A percentile compares a stretch with the other conserved stretches of the same genome.
Conservation (phyloP, 2,113 vertebrate species). For the Heterotilapia buettikoferi region DNA sequence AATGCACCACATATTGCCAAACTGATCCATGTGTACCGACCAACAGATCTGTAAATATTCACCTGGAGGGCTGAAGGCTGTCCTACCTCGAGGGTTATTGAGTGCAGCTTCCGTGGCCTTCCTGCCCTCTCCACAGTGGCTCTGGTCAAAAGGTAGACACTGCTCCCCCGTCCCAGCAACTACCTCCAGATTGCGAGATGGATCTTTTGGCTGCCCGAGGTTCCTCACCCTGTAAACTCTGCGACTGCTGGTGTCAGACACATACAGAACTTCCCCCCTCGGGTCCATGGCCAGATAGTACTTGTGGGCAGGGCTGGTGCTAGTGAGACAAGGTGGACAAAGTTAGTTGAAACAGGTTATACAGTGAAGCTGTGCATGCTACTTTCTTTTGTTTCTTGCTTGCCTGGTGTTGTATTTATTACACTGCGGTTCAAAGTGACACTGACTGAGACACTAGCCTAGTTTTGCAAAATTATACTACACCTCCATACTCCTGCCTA, state of each 20-base stretch:
- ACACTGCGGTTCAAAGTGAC: background rate
- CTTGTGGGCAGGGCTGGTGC: constrained; percentile 95
- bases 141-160: constrained; percentile 95
- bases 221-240: constrained; percentile 90
- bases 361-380: background rate
- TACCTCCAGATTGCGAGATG: constrained; percentile 89
- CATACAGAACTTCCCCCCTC: constrained; percentile 86
- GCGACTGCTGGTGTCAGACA: constrained; percentile 94
- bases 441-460: background rate
- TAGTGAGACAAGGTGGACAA: constrained; percentile 53
- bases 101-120: constrained; percentile 89
- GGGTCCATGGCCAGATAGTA: constrained; percentile 97
- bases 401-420: background rate
- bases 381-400: background rate
- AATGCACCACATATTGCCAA: background rate
- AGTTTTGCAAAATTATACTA: background rate
- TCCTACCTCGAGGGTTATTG: constrained; percentile 93
- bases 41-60: background rate
- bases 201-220: constrained; percentile 87
- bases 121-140: constrained; percentile 92
- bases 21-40: background rate
- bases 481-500: background rate
- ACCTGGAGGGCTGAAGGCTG: background rate
- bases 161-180: constrained; percentile 95
- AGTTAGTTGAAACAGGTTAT: background rate